phyloP scores from a whole-genome alignment of 2,888 invertebrate genomes.

The Brachypalpus laphriformis region DNA sequence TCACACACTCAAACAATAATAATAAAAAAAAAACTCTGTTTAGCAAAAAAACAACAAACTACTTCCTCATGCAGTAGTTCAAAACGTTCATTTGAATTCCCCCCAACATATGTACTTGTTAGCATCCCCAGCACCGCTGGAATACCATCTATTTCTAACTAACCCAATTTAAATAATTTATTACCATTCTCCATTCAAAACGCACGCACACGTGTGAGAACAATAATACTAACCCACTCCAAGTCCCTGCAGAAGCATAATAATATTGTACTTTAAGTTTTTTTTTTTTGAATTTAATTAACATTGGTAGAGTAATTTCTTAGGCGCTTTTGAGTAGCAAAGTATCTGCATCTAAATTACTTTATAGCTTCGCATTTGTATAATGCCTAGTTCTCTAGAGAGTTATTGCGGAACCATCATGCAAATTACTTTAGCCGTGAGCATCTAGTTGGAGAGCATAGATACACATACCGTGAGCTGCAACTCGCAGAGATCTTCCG shows the following conservation, averaged over 20 bases:
- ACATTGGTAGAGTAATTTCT: slow-evolving; percentile 39
- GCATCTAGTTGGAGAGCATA: slow-evolving; percentile 57
- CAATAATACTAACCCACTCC: slow-evolving; percentile 28
- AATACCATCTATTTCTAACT: slow-evolving; percentile 19
- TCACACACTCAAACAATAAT: too few species aligned
- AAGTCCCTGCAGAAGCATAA: slow-evolving; percentile 33
- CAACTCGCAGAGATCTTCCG: slow-evolving; percentile 50
- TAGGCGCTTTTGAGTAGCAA: slow-evolving; percentile 48
- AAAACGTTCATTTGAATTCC: too few species aligned
- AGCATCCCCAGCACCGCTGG: background rate
- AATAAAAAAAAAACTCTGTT: too few species aligned
- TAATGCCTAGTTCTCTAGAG: slow-evolving; percentile 48
- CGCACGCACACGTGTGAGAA: slow-evolving; percentile 46
- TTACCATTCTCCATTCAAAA: slow-evolving; percentile 50
- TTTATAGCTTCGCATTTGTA: slow-evolving; percentile 48
- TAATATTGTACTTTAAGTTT: slow-evolving; percentile 17
- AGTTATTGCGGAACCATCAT: slow-evolving; percentile 66
- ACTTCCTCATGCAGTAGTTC: slow-evolving; percentile 34
- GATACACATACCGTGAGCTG: slow-evolving; percentile 29
- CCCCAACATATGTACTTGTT: background rate
- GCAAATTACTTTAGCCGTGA: slow-evolving; percentile 69
- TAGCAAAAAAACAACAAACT: background rate
- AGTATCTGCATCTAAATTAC: slow-evolving; percentile 48
- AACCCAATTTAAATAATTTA: slow-evolving; percentile 70
- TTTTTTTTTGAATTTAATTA: slow-evolving; percentile 50